Evolutionary conservation across 1,140 invertebrate genomes (phyloP).

Genomic region (Polypedilum pembai): DNA sequence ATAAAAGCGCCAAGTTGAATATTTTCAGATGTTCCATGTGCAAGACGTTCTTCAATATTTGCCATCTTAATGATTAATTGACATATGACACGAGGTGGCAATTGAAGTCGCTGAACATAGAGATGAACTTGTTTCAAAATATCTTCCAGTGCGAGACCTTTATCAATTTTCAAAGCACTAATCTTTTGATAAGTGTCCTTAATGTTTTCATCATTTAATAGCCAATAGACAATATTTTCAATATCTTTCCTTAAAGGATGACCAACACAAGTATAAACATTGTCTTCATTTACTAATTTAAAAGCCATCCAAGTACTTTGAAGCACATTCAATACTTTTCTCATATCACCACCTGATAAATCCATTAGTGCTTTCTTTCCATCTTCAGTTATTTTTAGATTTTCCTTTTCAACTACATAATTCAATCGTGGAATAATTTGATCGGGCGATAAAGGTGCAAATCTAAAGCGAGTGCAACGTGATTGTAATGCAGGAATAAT

Average conservation of each 20-base stretch:
- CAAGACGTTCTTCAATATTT: constrained; percentile 70
- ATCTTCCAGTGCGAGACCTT: constrained; percentile 83
- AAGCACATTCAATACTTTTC: constrained; percentile 91
- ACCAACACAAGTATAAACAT: constrained; percentile 93
- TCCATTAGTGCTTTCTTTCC: constrained; percentile 86
- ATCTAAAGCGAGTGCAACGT: constrained; percentile 93
- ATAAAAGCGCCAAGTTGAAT: constrained; percentile 78
- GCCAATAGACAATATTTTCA: constrained; percentile 77
- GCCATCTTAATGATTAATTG: constrained; percentile 72
- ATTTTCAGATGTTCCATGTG: constrained; percentile 70
- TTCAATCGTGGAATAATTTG: constrained; percentile 88
- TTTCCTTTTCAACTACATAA: constrained; percentile 77
- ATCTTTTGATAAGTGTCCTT: constrained; percentile 78
- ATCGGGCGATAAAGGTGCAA: constrained; percentile 76
- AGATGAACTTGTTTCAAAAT: constrained; percentile 83
- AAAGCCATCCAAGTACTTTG: constrained; percentile 89
- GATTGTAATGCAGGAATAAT: constrained; percentile 98
- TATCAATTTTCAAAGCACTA: constrained; percentile 70
- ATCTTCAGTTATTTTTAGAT: constrained; percentile 82
- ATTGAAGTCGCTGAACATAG: constrained; percentile 80
- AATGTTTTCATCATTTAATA: constrained; percentile 80
- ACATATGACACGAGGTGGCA: constrained; percentile 65
- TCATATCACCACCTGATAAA: constrained; percentile 95
- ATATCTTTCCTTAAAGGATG: constrained; percentile 89
- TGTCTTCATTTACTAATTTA: constrained; percentile 78